Percentiles rank a stretch among this genome's conserved stretches.
Conservation (phyloP, 2,113 vertebrate species). For the Mellivora capensis region DNA sequence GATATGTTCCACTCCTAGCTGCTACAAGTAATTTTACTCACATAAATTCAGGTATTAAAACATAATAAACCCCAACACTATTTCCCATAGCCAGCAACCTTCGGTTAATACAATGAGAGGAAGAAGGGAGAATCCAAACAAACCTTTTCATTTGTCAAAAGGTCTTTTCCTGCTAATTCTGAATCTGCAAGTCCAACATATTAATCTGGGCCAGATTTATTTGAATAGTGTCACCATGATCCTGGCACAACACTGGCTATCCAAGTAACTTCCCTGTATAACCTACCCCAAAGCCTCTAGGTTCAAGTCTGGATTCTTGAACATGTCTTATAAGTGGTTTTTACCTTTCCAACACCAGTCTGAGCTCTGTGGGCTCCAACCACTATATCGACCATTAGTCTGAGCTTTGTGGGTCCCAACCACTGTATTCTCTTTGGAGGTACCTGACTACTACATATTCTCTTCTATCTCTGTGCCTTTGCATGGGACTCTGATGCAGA, state of each 20-base stretch:
- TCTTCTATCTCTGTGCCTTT: background rate
- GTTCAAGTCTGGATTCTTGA: background rate
- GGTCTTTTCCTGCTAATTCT: background rate
- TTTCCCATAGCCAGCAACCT: background rate
- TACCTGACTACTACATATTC: background rate
- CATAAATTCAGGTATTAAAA: constrained; percentile 1
- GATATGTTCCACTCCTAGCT: background rate
- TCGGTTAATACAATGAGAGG: background rate
- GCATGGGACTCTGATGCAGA: background rate
- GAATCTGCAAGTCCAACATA: background rate
- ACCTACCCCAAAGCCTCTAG: background rate
- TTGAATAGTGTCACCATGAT: background rate
- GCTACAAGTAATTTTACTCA: background rate
- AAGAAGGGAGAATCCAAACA: background rate
- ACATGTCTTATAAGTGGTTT: background rate
- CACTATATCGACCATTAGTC: background rate
- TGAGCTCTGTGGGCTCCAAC: background rate
- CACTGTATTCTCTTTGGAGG: background rate
- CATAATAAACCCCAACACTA: background rate
- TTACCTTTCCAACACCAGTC: background rate
- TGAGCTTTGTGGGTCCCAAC: background rate
- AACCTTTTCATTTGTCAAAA: background rate
- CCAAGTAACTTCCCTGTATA: background rate
- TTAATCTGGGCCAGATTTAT: background rate
- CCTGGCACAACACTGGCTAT: background rate